Conservation (phyloP, 2,888 invertebrate species). For the Autographa pulchrina region DNA sequence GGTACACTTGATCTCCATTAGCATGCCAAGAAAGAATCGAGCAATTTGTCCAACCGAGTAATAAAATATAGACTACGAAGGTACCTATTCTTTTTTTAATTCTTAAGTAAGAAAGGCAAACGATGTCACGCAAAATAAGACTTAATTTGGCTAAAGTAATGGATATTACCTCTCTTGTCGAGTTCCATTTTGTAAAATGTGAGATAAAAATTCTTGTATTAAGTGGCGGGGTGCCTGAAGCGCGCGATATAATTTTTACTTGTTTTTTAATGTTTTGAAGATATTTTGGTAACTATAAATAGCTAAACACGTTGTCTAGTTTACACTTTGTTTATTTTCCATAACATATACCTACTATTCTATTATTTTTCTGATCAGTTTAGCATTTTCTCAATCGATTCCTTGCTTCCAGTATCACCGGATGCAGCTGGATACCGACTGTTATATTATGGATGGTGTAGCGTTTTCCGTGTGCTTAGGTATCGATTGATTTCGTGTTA, state of each 20-base stretch:
- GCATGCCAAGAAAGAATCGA: constrained; percentile 60
- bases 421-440: too few species aligned
- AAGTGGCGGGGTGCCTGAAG: constrained; percentile 57
- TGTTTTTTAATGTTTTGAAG: constrained; percentile 55
- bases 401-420: too few species aligned
- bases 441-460: too few species aligned
- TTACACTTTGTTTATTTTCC: too few species aligned
- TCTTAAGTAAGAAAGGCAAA: constrained; percentile 78
- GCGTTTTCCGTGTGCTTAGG: too few species aligned
- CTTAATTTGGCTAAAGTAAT: constrained; percentile 82
- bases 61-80: constrained; percentile 62
- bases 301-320: too few species aligned
- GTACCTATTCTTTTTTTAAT: constrained; percentile 69
- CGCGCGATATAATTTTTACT: constrained; percentile 63
- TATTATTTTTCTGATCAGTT: too few species aligned
- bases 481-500: too few species aligned
- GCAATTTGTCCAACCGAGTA: constrained; percentile 71
- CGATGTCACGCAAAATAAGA: constrained; percentile 82
- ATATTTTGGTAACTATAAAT: constrained; percentile 17
- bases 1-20: constrained; percentile 56
- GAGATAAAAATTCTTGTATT: constrained; percentile 68
- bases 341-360: too few species aligned
- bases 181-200: constrained; percentile 71
- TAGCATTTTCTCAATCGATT: too few species aligned
- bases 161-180: constrained; percentile 71